Conservation (phyloP, 2,888 invertebrate species). For the Scelioninae gen. 1 region DNA sequence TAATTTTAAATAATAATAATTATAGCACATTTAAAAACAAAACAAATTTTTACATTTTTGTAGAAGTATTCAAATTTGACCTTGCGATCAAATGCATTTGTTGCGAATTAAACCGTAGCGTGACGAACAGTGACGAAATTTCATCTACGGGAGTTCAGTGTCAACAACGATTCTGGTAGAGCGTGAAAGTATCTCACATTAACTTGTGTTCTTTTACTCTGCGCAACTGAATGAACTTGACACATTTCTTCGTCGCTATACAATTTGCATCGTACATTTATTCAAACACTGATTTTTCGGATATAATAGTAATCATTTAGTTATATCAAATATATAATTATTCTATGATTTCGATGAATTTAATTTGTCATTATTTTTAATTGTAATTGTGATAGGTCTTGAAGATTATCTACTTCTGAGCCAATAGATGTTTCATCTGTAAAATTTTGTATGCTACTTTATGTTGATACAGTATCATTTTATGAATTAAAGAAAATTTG, state of each 20-base stretch:
- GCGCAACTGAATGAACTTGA: conserved; percentile 64
- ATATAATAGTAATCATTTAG: too few species aligned
- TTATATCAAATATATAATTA: too few species aligned
- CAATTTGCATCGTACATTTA: conserved; percentile 32
- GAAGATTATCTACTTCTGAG: too few species aligned
- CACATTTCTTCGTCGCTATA: conserved; percentile 43
- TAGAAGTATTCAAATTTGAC: conserved; percentile 22
- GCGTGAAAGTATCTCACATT: conserved; percentile 65
- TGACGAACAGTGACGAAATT: conserved; percentile 56
- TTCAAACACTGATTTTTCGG: conserved; percentile 5
- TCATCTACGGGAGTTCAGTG: conserved; percentile 66
- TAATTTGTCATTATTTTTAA: too few species aligned
- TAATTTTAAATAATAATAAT: too few species aligned
- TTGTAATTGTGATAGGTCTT: too few species aligned
- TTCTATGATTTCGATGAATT: too few species aligned
- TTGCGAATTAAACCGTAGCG: conserved; percentile 53
- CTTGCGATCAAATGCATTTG: conserved; percentile 48
- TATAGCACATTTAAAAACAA: too few species aligned
- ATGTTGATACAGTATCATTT: too few species aligned
- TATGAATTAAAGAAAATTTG: too few species aligned
- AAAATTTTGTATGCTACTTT: too few species aligned
- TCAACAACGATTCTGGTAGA: conserved; percentile 58
- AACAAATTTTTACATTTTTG: not conserved
- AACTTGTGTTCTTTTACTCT: conserved; percentile 45
- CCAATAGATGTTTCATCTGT: too few species aligned